These are phyloP conservation scores for Dendronephthya gigantea DNA, from an alignment of 64 coral and sea anemone genomes.

Conservation along the genomic window DNA sequence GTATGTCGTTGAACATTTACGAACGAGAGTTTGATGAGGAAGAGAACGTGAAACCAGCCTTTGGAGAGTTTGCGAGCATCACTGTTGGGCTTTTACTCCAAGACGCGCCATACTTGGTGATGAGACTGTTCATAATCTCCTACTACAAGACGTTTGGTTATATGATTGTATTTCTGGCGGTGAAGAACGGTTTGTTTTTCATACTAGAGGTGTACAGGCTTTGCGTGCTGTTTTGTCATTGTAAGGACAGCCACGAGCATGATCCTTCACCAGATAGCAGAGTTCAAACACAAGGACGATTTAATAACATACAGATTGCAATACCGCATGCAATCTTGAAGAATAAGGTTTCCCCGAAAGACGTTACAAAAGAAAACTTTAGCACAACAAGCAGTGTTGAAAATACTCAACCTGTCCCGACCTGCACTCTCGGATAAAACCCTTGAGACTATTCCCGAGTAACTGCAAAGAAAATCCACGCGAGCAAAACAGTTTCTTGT, in stretches of 20 bases:
- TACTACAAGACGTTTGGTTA: constrained; percentile 12
- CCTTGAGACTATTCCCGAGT: too few species aligned
- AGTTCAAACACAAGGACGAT: background rate
- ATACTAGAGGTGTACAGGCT: constrained; percentile 5
- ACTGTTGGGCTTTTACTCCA: background rate
- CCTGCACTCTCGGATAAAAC: too few species aligned
- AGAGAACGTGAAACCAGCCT: background rate
- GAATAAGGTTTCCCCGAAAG: background rate
- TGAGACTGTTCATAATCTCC: constrained; percentile 1
- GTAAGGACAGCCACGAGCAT: background rate
- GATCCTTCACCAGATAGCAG: constrained; percentile 2
- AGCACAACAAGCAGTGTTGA: background rate
- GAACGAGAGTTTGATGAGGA: background rate
- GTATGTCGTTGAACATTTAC: constrained; percentile 9
- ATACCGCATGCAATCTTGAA: background rate
- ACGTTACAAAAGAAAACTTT: background rate
- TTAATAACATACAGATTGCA: background rate
- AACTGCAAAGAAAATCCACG: too few species aligned
- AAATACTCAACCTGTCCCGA: background rate
- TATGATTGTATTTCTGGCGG: constrained; percentile 2
- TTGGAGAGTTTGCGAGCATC: background rate
- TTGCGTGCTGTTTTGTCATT: constrained; percentile 15
- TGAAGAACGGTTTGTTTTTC: background rate
- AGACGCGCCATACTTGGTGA: background rate
- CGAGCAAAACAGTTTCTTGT: too few species aligned